Evolutionary conservation across 2,113 vertebrate genomes (phyloP).

Genomic region (Struthidea cinerea): DNA sequence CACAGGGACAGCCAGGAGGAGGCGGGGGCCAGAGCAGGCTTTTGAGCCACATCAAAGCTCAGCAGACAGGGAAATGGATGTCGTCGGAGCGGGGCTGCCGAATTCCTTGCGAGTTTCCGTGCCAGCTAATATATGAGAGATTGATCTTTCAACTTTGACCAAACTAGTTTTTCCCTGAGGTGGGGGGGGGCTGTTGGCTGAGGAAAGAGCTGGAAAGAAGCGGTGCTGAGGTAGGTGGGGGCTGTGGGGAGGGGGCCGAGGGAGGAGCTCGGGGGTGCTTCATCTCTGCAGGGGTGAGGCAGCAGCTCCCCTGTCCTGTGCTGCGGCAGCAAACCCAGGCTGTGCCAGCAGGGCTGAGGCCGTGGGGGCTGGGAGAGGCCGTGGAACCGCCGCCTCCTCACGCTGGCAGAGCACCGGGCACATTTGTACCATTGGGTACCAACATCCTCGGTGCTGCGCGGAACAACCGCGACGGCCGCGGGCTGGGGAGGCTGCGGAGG

Average conservation of each 20-base stretch:
- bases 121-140: background rate
- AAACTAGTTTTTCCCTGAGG: background rate
- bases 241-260: background rate
- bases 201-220: background rate
- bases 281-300: background rate
- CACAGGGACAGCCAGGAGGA: background rate
- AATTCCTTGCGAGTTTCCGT: background rate
- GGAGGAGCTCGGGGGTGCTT: background rate
- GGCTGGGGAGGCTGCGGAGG: background rate
- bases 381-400: background rate
- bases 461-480: rapidly evolving
- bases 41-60: background rate
- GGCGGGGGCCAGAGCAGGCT: background rate
- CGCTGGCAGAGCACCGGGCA: background rate
- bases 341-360: background rate
- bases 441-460: rapidly evolving
- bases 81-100: background rate
- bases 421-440: rapidly evolving
- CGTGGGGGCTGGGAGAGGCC: rapidly evolving
- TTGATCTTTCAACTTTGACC: background rate
- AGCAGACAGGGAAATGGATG: background rate
- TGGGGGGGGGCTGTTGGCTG: background rate
- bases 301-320: background rate
- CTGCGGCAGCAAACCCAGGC: background rate
- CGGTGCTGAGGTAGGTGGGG: background rate